Conservation (phyloP, 2,888 invertebrate species). For the Punctoribates punctum region DNA sequence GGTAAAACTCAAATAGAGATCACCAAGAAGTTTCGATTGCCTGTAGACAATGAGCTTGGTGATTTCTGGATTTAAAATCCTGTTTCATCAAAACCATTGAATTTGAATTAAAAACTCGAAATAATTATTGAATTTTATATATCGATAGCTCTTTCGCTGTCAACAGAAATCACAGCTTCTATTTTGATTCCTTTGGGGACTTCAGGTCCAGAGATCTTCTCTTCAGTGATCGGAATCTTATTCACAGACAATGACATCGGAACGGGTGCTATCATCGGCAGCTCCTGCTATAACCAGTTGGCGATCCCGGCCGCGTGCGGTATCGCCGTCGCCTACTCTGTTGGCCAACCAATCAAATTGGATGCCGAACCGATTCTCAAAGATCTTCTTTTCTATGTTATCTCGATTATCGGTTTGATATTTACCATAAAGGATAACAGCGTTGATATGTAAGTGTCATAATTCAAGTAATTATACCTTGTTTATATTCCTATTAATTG, state of each 20-base stretch:
- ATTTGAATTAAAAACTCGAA: neutral
- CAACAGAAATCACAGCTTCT: constrained; percentile 36
- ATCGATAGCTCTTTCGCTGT: constrained; percentile 28
- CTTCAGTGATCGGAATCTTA: constrained; percentile 38
- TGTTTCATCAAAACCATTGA: too few species aligned
- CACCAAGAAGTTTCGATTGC: too few species aligned
- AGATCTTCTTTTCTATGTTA: constrained; percentile 37
- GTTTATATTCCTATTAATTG: neutral
- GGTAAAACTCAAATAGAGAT: too few species aligned
- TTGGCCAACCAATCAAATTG: constrained; percentile 36
- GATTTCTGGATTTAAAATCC: too few species aligned
- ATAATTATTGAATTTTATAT: neutral
- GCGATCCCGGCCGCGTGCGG: constrained; percentile 42
- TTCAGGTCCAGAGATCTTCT: constrained; percentile 42
- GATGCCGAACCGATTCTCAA: constrained; percentile 21
- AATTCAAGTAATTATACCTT: neutral
- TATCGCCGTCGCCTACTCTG: constrained; percentile 32
- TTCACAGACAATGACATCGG: constrained; percentile 42
- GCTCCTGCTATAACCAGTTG: constrained; percentile 37
- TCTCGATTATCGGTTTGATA: constrained; percentile 41
- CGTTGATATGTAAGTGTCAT: constrained; percentile 38
- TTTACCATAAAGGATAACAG: constrained; percentile 41
- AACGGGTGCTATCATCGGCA: constrained; percentile 43
- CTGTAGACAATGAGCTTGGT: too few species aligned
- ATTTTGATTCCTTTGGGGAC: constrained; percentile 41